Evolutionary conservation across 2,888 invertebrate species (phyloP).

Genomic region (Yponomeuta cagnagella): DNA sequence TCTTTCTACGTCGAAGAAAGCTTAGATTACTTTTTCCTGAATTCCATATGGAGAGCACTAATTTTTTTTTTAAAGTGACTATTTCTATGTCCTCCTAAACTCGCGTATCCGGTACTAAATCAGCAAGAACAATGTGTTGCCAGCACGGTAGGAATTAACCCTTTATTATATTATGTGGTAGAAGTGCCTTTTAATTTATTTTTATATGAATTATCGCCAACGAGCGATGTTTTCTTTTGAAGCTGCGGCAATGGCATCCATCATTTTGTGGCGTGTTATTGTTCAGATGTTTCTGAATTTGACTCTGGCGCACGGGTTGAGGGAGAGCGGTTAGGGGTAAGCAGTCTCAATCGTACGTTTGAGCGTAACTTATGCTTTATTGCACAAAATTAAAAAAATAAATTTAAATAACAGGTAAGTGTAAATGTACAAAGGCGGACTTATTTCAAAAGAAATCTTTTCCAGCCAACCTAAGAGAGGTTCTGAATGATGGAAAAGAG

Average conservation of each 20-base stretch:
- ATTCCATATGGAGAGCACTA: no score
- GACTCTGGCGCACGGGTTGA: background rate
- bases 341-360: no score
- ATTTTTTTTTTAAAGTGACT: no score
- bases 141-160: constrained; percentile 36
- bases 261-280: constrained; percentile 52
- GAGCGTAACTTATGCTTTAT: no score
- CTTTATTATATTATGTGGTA: constrained; percentile 39
- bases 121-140: constrained; percentile 44
- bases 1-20: no score
- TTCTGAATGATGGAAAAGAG: no score
- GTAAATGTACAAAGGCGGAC: no score
- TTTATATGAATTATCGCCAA: constrained; percentile 65
- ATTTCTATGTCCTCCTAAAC: constrained; percentile 15
- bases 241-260: constrained; percentile 55
- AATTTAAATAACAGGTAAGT: no score
- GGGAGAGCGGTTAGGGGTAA: background rate
- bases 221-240: constrained; percentile 58
- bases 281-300: constrained; percentile 42
- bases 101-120: constrained; percentile 13
- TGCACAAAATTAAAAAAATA: no score
- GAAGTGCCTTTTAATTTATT: constrained; percentile 26
- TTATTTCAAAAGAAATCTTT: no score
- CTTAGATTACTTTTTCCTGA: no score
- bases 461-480: no score